A percentile compares a stretch with the other conserved stretches of the same genome.
phyloP scores from a whole-genome alignment of 2,888 invertebrate genomes.

The Mylabris sibirica region DNA sequence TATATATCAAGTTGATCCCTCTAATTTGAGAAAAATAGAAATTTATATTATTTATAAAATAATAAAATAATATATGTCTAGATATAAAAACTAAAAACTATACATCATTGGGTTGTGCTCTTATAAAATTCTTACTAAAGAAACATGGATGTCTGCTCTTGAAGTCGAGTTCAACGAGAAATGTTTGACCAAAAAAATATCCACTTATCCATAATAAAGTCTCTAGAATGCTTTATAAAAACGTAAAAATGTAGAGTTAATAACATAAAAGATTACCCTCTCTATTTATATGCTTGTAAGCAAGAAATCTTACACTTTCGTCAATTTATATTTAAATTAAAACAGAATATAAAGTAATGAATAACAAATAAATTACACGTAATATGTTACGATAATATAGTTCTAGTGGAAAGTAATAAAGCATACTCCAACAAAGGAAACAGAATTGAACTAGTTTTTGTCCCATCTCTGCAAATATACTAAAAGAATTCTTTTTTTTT shows the following conservation, averaged over 20 bases:
- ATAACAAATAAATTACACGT: neutral
- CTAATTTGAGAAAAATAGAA: neutral
- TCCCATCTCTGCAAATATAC: neutral
- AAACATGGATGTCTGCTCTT: neutral
- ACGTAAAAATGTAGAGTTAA: neutral
- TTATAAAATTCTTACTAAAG: neutral
- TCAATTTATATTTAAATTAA: neutral
- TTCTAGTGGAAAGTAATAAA: neutral
- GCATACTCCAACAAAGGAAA: neutral
- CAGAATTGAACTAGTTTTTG: neutral
- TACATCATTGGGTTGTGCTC: neutral
- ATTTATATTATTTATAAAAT: neutral
- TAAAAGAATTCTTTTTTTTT: neutral
- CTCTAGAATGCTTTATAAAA: neutral
- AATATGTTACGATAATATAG: neutral
- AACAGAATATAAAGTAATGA: too few relatives aligned
- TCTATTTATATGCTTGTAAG: neutral
- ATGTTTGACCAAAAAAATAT: neutral
- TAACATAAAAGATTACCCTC: neutral
- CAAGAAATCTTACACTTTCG: neutral
- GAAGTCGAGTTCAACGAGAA: neutral
- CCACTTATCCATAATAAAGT: slow-evolving; percentile 2
- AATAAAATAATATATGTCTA: neutral
- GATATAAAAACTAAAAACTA: neutral
- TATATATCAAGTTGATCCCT: neutral